These are phyloP conservation scores for Synodontis membranacea DNA, from an alignment of 2,113 vertebrate species.

Conservation along the genomic window DNA sequence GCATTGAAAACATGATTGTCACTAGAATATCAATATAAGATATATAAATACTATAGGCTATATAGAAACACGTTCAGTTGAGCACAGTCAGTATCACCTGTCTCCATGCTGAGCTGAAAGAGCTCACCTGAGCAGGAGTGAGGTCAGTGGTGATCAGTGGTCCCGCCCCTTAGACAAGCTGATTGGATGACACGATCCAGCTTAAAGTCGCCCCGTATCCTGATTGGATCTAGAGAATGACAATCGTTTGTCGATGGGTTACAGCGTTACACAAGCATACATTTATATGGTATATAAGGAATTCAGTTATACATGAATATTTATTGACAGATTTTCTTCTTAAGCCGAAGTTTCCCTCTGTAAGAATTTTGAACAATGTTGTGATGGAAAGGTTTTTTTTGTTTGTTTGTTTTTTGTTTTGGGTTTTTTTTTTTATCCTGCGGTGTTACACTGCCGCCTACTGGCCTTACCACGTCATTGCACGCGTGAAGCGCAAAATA, in stretches of 20 bases:
- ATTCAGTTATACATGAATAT: background rate
- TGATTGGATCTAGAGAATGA: conserved; percentile 58
- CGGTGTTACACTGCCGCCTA: conserved; percentile 32
- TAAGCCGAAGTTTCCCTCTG: background rate
- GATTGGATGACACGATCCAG: conserved; percentile 58
- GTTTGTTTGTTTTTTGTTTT: too few species aligned
- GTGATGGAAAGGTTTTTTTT: background rate
- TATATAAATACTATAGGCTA: too few species aligned
- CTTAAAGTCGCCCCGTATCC: conserved; percentile 41
- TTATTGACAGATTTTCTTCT: background rate
- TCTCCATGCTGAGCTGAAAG: conserved; percentile 59
- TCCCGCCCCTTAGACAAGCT: conserved; percentile 53
- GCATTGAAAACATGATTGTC: background rate
- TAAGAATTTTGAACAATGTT: background rate
- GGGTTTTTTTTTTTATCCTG: too few species aligned
- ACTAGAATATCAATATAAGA: background rate
- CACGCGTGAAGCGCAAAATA: background rate
- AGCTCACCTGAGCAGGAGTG: conserved; percentile 52
- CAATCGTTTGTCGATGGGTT: conserved; percentile 59
- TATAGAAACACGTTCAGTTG: conserved; percentile 33
- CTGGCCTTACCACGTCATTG: background rate
- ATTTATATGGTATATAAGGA: background rate
- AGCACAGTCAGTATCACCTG: conserved; percentile 62
- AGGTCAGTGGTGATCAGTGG: conserved; percentile 36
- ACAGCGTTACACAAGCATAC: too few species aligned